A percentile compares a stretch with the other conserved stretches of the same genome.
Evolutionary conservation across 53 echinoderm and acorn worm genomes (phyloP).

Genomic region (Actinopyga echinites): DNA sequence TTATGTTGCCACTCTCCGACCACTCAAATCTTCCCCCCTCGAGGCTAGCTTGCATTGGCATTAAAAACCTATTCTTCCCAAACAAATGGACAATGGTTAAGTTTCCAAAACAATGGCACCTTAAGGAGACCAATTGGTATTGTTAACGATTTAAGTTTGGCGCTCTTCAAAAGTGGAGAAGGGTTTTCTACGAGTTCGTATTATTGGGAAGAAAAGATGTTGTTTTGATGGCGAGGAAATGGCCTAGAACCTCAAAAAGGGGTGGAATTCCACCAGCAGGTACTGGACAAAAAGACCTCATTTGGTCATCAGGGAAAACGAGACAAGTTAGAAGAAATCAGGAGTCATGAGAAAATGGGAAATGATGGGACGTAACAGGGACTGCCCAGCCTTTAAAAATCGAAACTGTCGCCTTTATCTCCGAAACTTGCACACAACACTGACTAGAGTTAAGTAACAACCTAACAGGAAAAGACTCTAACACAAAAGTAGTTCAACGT

Average conservation of each 20-base stretch:
- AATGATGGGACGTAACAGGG: too few relatives aligned
- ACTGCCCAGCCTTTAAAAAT: too few relatives aligned
- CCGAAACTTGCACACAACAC: too few relatives aligned
- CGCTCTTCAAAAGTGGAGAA: slow-evolving; percentile 2
- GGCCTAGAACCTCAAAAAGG: not conserved
- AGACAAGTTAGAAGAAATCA: too few relatives aligned
- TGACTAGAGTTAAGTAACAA: too few relatives aligned
- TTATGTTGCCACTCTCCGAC: slow-evolving; percentile 1
- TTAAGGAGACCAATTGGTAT: slow-evolving; percentile 18
- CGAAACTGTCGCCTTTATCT: too few relatives aligned
- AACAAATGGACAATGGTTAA: slow-evolving; percentile 23
- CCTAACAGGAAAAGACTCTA: too few relatives aligned
- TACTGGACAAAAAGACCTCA: not conserved
- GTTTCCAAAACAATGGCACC: slow-evolving; percentile 34
- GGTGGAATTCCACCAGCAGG: slow-evolving; percentile 1
- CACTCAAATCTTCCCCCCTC: slow-evolving; percentile 16
- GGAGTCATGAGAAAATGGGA: too few relatives aligned
- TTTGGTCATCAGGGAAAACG: too few relatives aligned
- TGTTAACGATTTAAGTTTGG: slow-evolving; percentile 18
- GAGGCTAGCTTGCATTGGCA: slow-evolving; percentile 5
- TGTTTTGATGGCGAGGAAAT: slow-evolving; percentile 34
- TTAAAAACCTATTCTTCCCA: slow-evolving; percentile 25
- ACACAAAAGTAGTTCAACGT: too few relatives aligned
- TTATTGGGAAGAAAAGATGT: slow-evolving; percentile 17
- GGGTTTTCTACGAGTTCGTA: slow-evolving; percentile 1